These are phyloP conservation scores for Corvus moneduloides DNA, from an alignment of 2,113 vertebrate species.

Conservation along the genomic window DNA sequence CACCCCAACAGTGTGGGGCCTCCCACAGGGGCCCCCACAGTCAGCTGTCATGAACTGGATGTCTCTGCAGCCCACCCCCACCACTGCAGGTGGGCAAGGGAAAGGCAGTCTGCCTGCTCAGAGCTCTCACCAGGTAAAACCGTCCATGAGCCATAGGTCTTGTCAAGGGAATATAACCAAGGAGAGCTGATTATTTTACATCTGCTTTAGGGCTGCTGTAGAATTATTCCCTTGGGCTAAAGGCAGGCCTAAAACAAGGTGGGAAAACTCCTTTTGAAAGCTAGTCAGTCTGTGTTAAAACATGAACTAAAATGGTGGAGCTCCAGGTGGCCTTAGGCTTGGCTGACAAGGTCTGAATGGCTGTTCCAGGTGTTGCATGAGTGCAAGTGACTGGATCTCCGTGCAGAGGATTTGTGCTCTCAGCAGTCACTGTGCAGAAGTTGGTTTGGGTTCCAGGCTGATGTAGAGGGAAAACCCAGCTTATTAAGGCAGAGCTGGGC, in stretches of 20 bases:
- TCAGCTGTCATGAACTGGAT: neutral
- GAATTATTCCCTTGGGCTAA: neutral
- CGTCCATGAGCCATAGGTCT: neutral
- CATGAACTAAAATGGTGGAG: neutral
- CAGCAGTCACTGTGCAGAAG: neutral
- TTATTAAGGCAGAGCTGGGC: neutral
- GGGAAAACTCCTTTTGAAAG: neutral
- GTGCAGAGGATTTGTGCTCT: neutral
- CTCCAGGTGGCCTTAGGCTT: neutral
- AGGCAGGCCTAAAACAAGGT: neutral
- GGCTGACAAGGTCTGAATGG: neutral
- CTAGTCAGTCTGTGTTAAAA: neutral
- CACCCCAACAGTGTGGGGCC: fast-evolving
- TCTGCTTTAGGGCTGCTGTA: neutral
- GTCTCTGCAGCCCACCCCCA: neutral
- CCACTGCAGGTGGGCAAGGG: neutral
- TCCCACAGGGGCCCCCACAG: fast-evolving
- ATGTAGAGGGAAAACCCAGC: neutral
- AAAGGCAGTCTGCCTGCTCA: neutral
- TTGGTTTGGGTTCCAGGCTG: neutral
- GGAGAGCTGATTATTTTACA: neutral
- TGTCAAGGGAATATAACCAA: neutral
- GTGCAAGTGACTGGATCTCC: neutral
- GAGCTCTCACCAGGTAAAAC: neutral
- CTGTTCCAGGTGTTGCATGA: neutral